Base-by-base conservation (phyloP, 2,888 invertebrate genomes). In the Anticlea derivata region DNA sequence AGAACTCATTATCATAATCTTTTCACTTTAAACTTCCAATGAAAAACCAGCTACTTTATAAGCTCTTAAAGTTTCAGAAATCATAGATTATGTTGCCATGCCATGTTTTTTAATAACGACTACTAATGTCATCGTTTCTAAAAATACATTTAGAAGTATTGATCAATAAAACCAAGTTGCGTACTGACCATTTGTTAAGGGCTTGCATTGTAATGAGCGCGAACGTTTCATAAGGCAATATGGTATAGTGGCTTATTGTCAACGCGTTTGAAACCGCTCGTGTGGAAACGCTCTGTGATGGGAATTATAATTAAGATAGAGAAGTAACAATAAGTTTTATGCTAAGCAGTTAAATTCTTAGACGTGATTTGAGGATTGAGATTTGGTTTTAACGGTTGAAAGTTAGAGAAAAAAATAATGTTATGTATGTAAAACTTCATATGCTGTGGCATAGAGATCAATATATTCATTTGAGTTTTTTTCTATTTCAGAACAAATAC, bases 401-500 rank as follows among this genome's bases (percentile, higher is more conserved):
- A 31, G 22, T 5, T 34, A 7, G 23, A 22, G 7, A 23, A 11
- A 35, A 23, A 23, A 5, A 34, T 10, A 5, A 7, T n/a, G n/a
- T n/a, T n/a, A n/a, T 17, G 4, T 17, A 17, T 4, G 17, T 17
- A 3, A 17, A 17, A 17, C 2, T 17, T 3, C 17, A 3, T 3
- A 2, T 17, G 4, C 17, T 3, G 2, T 17, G 17, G 17, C 4
- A n/a, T 4, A 17, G 17, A 3, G 17, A 4, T 17, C 31, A 31
- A 30, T 24, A 1, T 7, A 31, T 40, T 29, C n/a, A 40, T 26
- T 17, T 8, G 12, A 30, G 40, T 35, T 65, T 23, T 54, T 7
- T 35, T 44, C 10, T 47, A 2, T 90, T 90, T 58, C 87, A 91
- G 91, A 66, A 78, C 78, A 58, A 89, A 89, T 55, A 82, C 88